Evolutionary conservation across 2,888 invertebrate species (phyloP).

Genomic region (Dendrolimus houi): DNA sequence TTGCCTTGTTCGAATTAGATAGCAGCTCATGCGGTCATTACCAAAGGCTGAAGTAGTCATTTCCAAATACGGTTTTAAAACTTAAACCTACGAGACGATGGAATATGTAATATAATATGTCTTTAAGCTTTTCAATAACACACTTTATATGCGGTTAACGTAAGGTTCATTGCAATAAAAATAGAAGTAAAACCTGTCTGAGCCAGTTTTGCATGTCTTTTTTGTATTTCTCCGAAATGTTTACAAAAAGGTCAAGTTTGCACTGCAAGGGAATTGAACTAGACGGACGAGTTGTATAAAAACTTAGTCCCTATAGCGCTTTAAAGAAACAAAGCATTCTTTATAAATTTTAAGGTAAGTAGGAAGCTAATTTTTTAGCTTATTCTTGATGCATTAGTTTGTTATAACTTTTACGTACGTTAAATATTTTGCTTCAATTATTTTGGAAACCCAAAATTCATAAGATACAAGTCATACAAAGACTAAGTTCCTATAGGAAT

Average conservation of each 20-base stretch:
- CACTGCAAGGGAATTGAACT: not conserved
- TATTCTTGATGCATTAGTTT: too few species aligned
- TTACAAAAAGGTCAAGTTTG: constrained; percentile 11
- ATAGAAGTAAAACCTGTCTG: constrained; percentile 42
- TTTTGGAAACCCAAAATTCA: too few species aligned
- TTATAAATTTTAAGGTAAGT: too few species aligned
- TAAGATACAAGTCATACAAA: too few species aligned
- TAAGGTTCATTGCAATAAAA: constrained; percentile 48
- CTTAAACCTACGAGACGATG: constrained; percentile 41
- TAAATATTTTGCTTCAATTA: too few species aligned
- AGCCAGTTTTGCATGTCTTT: constrained; percentile 44
- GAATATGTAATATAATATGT: constrained; percentile 33
- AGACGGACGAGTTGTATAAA: not conserved
- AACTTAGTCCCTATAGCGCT: too few species aligned
- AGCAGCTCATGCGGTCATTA: constrained; percentile 51
- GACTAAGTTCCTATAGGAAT: too few species aligned
- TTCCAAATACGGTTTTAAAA: constrained; percentile 66
- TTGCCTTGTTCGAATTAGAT: not conserved
- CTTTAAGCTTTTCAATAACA: constrained; percentile 37
- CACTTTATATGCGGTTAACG: constrained; percentile 30
- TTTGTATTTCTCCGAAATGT: constrained; percentile 33
- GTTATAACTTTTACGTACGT: too few species aligned
- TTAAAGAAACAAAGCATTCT: too few species aligned
- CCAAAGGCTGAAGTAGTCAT: constrained; percentile 62
- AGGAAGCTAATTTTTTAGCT: too few species aligned